These are phyloP conservation scores for Bradypodion ventrale DNA, from an alignment of 2,797 vertebrate species.

Conservation along the genomic window DNA sequence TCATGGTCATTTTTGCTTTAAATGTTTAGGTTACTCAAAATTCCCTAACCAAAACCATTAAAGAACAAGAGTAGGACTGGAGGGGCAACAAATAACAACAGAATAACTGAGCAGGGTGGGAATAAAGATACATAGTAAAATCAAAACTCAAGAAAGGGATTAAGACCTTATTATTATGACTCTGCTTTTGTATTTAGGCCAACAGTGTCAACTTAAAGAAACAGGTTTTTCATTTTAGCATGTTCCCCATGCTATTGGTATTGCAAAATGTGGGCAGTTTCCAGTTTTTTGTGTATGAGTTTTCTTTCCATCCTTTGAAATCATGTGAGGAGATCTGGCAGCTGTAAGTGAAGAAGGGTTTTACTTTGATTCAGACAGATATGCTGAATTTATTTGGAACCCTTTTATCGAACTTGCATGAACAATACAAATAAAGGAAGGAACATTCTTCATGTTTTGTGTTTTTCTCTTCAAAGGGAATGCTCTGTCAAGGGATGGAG, in stretches of 20 bases:
- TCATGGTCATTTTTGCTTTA: too few species aligned
- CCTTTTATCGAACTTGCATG: too few species aligned
- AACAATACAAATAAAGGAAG: background rate
- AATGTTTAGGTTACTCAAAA: background rate
- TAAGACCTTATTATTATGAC: background rate
- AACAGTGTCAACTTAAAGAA: background rate
- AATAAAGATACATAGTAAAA: background rate
- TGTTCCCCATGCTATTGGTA: too few species aligned
- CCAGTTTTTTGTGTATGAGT: background rate
- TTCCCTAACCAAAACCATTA: background rate
- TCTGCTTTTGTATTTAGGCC: background rate
- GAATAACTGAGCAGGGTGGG: background rate
- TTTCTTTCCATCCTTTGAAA: background rate
- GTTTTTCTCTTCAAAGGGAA: background rate
- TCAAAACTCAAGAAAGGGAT: background rate
- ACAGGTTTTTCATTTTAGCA: background rate
- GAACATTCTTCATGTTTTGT: background rate
- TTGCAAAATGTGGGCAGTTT: background rate
- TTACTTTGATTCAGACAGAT: background rate
- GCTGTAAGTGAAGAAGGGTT: background rate
- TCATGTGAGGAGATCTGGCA: background rate
- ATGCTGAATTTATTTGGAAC: too few species aligned
- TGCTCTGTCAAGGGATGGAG: background rate
- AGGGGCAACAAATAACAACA: background rate
- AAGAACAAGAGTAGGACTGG: background rate